These are phyloP conservation scores for Trididemnum clinides DNA, from an alignment of 23 tunicate genomes.

Conservation along the genomic window DNA sequence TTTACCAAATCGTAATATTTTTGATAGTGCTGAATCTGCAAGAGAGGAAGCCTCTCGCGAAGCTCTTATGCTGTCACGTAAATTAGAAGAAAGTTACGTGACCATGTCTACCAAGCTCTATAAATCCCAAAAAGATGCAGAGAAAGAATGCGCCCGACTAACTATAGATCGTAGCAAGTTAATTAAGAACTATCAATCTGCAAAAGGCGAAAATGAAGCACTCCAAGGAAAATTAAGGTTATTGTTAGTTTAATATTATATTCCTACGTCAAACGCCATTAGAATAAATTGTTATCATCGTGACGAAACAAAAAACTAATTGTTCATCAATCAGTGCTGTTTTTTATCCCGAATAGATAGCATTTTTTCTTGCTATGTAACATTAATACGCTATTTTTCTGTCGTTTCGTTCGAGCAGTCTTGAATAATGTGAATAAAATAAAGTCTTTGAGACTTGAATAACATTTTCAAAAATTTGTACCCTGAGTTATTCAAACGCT, in stretches of 20 bases:
- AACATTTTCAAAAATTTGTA: no score
- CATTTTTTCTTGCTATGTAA: no score
- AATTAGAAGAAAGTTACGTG: not conserved
- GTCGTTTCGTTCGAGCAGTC: no score
- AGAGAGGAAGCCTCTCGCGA: constrained; percentile 25
- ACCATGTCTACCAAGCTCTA: not conserved
- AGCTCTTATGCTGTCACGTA: not conserved
- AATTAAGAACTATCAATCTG: not conserved
- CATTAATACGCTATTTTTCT: no score
- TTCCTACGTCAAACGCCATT: not conserved
- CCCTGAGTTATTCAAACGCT: no score
- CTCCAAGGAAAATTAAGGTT: constrained; percentile 11
- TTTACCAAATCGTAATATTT: no score
- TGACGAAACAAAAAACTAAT: no score
- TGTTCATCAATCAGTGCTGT: no score
- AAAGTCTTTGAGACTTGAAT: no score
- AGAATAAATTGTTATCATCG: no score
- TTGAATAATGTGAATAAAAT: no score
- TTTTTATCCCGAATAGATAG: no score
- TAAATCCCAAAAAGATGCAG: not conserved
- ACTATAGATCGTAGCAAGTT: not conserved
- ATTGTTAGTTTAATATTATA: not conserved
- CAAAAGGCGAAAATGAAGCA: constrained; percentile 1
- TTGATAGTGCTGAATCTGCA: constrained; percentile 19
- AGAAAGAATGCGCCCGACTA: not conserved